Conservation (phyloP, 2,797 vertebrate species). For the Onychomys leucogaster region DNA sequence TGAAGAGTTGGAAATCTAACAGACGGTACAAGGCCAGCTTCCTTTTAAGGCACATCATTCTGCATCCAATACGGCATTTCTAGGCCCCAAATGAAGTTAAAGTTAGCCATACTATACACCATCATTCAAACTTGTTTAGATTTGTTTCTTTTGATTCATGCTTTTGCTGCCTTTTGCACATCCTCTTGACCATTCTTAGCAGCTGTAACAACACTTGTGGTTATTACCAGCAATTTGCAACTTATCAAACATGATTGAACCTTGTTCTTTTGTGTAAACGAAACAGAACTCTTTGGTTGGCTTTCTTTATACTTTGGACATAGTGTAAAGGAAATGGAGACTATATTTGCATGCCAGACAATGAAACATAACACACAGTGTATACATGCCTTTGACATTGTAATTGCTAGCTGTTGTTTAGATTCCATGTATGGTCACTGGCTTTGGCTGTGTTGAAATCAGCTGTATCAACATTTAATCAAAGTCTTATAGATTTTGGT, state of each 20-base stretch:
- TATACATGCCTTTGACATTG: conserved; percentile 93
- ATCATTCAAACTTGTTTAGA: conserved; percentile 91
- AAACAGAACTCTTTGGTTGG: conserved; percentile 91
- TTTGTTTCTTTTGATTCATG: conserved; percentile 92
- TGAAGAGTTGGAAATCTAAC: conserved; percentile 51
- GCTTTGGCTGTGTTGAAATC: conserved; percentile 91
- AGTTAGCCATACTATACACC: conserved; percentile 89
- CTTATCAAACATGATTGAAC: conserved; percentile 94
- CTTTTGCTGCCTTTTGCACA: conserved; percentile 89
- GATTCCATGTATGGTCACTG: conserved; percentile 91
- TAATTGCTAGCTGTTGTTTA: conserved; percentile 93
- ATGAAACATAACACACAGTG: conserved; percentile 93
- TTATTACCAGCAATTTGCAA: conserved; percentile 94
- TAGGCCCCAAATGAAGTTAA: conserved; percentile 84
- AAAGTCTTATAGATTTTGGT: conserved; percentile 92
- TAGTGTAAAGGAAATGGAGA: conserved; percentile 91
- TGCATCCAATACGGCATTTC: conserved; percentile 82
- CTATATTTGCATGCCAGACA: conserved; percentile 93
- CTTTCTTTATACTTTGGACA: conserved; percentile 92
- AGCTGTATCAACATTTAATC: conserved; percentile 95
- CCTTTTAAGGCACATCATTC: conserved; percentile 80
- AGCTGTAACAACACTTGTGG: conserved; percentile 93
- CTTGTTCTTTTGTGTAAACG: conserved; percentile 93
- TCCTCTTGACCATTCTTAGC: conserved; percentile 90
- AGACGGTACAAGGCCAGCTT: conserved; percentile 45